Base-by-base conservation (phyloP, 2,113 vertebrate species). In the Salminus brasiliensis region DNA sequence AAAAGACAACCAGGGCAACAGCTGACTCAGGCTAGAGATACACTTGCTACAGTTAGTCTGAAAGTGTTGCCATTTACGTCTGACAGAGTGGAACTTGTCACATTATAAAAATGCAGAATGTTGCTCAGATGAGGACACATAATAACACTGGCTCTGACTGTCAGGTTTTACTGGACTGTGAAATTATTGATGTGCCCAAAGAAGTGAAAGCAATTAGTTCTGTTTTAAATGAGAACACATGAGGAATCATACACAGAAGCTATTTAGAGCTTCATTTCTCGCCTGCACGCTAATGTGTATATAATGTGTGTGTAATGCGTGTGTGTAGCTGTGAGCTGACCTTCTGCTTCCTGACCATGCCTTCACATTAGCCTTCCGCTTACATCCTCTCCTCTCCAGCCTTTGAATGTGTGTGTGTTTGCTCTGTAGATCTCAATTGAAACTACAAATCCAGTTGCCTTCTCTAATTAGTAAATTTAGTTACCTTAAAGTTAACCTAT, bases 111-210 rank as follows among this genome's bases (percentile, higher is more conserved):
- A 10, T 60, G 25, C 29, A 63, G 32, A 25, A 12, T 12, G 5
- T 16, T 27, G 29, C 27, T 60, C 57, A 34, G 18, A 9, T 18
- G 10, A 60, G 57, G 32, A 34, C 16, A 63, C 18, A 63, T 63
- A 63, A 32, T 63, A 63, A 34, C 23, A 63, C 16, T 7, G 6
- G 30, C 34, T 63, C 32, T 21, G 13, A 34, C 60, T 63, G 60
- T 63, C n/a, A 66, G 62, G 62, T 39, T 66, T 66, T 39, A 66
- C 21, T 66, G 34, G 32, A 39, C 62, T 66, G 32, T 66, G 62
- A 66, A 39, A 66, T 66, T 66, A 66, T 36, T 66, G 32, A 63
- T 34, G 60, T 63, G 32, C n/a, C 4, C 32, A 39, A 66, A 39
- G 62, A 66, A 39, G 21, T 66, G 34, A 39, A 39, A 39, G 32